Evolutionary conservation across 2,113 vertebrate genomes (phyloP).

Genomic region (Oncorhynchus gorbuscha): DNA sequence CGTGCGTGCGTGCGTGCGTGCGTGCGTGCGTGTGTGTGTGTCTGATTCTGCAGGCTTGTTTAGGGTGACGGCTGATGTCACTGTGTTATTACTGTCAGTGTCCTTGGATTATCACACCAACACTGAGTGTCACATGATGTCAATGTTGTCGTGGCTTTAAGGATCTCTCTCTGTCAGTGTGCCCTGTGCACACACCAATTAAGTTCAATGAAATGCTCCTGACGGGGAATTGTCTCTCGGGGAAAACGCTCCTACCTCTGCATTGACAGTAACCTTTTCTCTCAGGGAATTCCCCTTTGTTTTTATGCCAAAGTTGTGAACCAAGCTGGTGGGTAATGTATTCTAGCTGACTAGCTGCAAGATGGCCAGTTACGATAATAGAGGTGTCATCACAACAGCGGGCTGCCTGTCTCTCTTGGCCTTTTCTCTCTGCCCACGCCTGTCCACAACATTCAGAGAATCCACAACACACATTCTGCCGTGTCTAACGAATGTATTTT

Average conservation of each 20-base stretch:
- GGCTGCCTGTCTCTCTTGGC: neutral
- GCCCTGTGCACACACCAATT: neutral
- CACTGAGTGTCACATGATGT: neutral
- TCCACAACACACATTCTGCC: neutral
- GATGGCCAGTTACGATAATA: neutral
- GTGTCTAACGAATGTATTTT: neutral
- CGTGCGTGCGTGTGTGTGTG: neutral
- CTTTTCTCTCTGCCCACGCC: neutral
- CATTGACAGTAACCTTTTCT: neutral
- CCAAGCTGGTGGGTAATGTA: neutral
- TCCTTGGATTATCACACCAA: neutral
- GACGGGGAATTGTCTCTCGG: neutral
- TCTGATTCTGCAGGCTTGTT: neutral
- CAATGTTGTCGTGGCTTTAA: neutral
- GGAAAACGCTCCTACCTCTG: neutral
- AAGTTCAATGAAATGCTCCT: neutral
- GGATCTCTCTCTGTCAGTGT: neutral
- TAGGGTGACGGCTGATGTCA: neutral
- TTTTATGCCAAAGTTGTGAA: neutral
- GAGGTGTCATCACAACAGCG: neutral
- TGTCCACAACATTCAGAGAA: neutral
- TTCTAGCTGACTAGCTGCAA: neutral
- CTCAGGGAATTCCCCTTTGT: neutral
- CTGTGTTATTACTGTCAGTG: neutral
- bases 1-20: no score